phyloP scores from a whole-genome alignment of 2,888 invertebrate species.

The Odontothrips loti region DNA sequence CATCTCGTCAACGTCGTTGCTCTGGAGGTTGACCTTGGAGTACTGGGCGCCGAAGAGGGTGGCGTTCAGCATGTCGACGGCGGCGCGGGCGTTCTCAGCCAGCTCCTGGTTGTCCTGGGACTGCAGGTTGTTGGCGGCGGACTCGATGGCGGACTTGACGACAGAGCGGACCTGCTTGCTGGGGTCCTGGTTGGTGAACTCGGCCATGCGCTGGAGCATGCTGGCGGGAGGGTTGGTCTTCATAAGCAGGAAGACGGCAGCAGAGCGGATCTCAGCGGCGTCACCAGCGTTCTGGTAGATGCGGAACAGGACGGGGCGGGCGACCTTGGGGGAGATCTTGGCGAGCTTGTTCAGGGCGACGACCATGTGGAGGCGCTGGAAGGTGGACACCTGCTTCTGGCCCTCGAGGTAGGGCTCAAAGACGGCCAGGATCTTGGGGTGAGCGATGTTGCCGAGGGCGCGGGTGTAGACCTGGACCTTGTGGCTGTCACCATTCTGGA shows the following conservation, averaged over 20 bases:
- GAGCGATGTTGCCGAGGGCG: constrained; percentile 62
- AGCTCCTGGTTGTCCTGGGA: constrained; percentile 48
- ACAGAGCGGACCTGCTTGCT: constrained; percentile 61
- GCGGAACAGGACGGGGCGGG: constrained; percentile 58
- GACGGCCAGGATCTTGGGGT: constrained; percentile 56
- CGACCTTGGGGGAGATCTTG: constrained; percentile 51
- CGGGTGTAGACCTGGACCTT: constrained; percentile 59
- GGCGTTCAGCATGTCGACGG: constrained; percentile 50
- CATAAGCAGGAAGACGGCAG: constrained; percentile 60
- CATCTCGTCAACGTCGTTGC: constrained; percentile 42
- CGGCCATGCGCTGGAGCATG: constrained; percentile 67
- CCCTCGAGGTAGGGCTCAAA: constrained; percentile 68
- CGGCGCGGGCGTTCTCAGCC: constrained; percentile 52
- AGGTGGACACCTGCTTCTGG: constrained; percentile 52
- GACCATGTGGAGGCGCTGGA: constrained; percentile 62
- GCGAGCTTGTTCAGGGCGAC: constrained; percentile 54
- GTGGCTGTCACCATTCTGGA: constrained; percentile 53
- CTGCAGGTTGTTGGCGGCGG: constrained; percentile 47
- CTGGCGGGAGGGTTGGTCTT: constrained; percentile 55
- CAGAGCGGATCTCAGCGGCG: constrained; percentile 59
- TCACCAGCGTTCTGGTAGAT: constrained; percentile 64
- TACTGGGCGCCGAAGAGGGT: constrained; percentile 38
- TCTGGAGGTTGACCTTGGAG: constrained; percentile 38
- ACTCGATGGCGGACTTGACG: constrained; percentile 59
- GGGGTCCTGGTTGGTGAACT: constrained; percentile 60